phyloP scores from a whole-genome alignment of 2,888 invertebrate genomes.

The Dynastes hyllus region DNA sequence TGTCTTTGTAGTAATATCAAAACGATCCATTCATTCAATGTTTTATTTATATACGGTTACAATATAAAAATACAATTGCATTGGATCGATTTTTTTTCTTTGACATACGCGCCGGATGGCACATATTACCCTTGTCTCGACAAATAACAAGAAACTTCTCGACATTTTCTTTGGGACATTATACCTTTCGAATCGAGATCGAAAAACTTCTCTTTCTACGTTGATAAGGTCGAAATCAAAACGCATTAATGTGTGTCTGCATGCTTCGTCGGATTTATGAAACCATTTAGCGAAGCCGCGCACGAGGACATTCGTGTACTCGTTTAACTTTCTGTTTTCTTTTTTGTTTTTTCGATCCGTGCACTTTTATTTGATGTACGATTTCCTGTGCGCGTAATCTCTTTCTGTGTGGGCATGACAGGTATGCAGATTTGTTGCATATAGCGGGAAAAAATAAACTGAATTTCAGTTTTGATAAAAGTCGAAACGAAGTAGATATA shows the following conservation, averaged over 20 bases:
- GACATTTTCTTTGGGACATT: conserved; percentile 26
- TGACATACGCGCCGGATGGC: conserved; percentile 25
- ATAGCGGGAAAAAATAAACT: conserved; percentile 40
- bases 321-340: conserved; percentile 54
- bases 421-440: conserved; percentile 57
- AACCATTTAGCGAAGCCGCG: conserved; percentile 54
- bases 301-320: conserved; percentile 54
- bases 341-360: not conserved
- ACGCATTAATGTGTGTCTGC: conserved; percentile 46
- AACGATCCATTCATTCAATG: conserved; percentile 33
- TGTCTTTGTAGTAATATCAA: conserved; percentile 30
- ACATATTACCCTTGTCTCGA: conserved; percentile 1
- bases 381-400: conserved; percentile 56
- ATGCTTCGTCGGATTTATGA: conserved; percentile 54
- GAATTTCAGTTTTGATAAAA: conserved; percentile 49
- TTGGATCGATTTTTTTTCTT: conserved; percentile 17
- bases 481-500: conserved; percentile 49
- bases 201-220: conserved; percentile 28
- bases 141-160: conserved; percentile 32
- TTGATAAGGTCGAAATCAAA: conserved; percentile 44
- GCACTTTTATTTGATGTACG: conserved; percentile 57
- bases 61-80: conserved; percentile 37
- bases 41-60: conserved; percentile 32
- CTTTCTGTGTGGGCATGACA: conserved; percentile 57
- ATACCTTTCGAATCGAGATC: conserved; percentile 31